Conservation (phyloP, 2,888 invertebrate genomes). For the Andrena camellia region DNA sequence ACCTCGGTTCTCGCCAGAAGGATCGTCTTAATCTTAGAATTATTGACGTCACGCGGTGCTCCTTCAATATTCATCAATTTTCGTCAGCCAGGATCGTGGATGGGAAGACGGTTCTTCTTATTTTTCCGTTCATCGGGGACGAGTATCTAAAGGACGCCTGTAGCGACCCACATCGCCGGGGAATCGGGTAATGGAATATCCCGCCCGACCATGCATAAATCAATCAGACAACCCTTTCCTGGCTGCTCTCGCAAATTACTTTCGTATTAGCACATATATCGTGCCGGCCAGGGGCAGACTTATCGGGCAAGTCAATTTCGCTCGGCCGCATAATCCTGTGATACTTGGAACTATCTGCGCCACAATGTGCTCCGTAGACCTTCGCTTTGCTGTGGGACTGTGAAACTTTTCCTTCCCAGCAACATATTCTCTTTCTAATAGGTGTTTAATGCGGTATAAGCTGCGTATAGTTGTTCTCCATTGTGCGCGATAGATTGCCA, state of each 20-base stretch:
- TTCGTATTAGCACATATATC: slow-evolving; percentile 51
- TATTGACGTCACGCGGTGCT: neutral
- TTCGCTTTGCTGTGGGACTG: neutral
- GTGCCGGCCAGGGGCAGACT: slow-evolving; percentile 26
- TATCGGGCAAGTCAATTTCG: slow-evolving; percentile 55
- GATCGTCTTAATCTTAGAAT: neutral
- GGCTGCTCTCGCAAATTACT: slow-evolving; percentile 55
- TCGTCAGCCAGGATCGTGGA: neutral
- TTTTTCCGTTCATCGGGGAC: neutral
- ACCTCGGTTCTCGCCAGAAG: neutral
- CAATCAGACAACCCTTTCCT: slow-evolving; percentile 46
- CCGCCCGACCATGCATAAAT: slow-evolving; percentile 40
- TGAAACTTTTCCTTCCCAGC: neutral
- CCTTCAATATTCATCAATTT: slow-evolving; percentile 13
- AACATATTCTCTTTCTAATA: neutral
- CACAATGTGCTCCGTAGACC: neutral
- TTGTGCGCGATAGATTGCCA: too few relatives aligned
- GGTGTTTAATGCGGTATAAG: too few relatives aligned
- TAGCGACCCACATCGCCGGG: slow-evolving; percentile 10
- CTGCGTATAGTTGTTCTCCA: too few relatives aligned
- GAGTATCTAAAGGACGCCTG: neutral
- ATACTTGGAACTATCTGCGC: slow-evolving; percentile 15
- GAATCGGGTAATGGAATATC: slow-evolving; percentile 47
- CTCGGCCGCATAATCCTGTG: slow-evolving; percentile 5
- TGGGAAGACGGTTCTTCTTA: neutral